Evolutionary conservation across 2,113 vertebrate genomes (phyloP).

Genomic region (Gnathonemus echidnorhynchus): DNA sequence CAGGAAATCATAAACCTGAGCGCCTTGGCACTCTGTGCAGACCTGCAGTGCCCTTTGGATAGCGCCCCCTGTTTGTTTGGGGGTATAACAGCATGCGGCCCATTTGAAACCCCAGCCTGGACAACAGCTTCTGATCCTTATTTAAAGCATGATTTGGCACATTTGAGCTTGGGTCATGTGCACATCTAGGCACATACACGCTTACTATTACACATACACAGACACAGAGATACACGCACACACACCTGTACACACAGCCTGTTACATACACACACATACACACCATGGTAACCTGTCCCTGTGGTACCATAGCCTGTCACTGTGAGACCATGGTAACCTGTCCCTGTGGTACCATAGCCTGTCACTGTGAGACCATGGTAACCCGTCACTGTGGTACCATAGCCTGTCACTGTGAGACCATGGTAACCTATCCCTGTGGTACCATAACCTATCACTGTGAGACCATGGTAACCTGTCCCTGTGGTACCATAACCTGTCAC

Average conservation of each 20-base stretch:
- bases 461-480: background rate
- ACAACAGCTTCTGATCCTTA: background rate
- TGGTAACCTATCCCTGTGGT: background rate
- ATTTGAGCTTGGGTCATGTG: background rate
- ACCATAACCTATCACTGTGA: background rate
- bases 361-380: no score
- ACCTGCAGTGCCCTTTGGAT: background rate
- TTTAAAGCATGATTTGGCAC: background rate
- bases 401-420: background rate
- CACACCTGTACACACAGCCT: conserved; percentile 40
- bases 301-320: no score
- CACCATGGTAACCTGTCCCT: background rate
- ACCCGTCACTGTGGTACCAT: background rate
- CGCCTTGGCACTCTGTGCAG: background rate
- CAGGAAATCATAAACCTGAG: background rate
- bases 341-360: no score
- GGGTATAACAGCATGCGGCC: background rate
- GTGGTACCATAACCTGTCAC: background rate
- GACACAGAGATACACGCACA: conserved; percentile 31
- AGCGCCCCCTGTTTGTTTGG: background rate
- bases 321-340: no score
- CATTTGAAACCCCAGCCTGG: background rate
- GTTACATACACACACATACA: background rate
- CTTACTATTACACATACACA: conserved; percentile 3
- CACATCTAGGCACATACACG: background rate